Conservation (phyloP, 2,797 vertebrate species). For the Bradypodion pumilum region DNA sequence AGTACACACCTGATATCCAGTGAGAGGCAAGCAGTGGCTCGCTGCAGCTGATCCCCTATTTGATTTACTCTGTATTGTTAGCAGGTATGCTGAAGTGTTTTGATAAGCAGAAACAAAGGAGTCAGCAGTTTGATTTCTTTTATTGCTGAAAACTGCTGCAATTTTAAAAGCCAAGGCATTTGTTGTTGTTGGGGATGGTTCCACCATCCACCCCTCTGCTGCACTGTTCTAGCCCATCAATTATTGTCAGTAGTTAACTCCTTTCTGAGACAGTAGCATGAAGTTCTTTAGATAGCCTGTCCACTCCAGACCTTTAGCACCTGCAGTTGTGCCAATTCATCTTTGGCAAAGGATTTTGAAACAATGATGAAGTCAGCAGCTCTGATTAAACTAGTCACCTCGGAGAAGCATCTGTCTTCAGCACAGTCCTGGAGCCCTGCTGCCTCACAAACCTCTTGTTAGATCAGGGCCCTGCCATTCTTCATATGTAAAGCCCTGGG, state of each 20-base stretch:
- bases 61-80: constrained; percentile 72
- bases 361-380: constrained; percentile 21
- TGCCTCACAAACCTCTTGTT: not conserved
- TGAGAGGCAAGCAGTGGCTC: constrained; percentile 62
- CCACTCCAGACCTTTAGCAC: constrained; percentile 13
- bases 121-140: constrained; percentile 78
- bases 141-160: constrained; percentile 58
- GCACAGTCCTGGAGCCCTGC: not conserved
- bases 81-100: constrained; percentile 70
- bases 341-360: constrained; percentile 4
- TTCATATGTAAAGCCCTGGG: not conserved
- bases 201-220: constrained; percentile 63
- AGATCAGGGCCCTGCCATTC: not conserved
- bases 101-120: constrained; percentile 71
- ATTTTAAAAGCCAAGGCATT: constrained; percentile 65
- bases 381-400: not conserved
- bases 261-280: constrained; percentile 41
- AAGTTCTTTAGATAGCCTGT: constrained; percentile 28
- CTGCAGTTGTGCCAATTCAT: not conserved
- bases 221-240: constrained; percentile 55
- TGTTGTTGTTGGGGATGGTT: constrained; percentile 65
- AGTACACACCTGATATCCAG: constrained; percentile 66
- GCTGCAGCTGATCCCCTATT: constrained; percentile 72
- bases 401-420: not conserved
- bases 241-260: constrained; percentile 60